Evolutionary conservation across 2,888 invertebrate genomes (phyloP), one percentile per base, ranked within the genome.

Genomic region (Drosophila pseudotakahashii): DNA sequence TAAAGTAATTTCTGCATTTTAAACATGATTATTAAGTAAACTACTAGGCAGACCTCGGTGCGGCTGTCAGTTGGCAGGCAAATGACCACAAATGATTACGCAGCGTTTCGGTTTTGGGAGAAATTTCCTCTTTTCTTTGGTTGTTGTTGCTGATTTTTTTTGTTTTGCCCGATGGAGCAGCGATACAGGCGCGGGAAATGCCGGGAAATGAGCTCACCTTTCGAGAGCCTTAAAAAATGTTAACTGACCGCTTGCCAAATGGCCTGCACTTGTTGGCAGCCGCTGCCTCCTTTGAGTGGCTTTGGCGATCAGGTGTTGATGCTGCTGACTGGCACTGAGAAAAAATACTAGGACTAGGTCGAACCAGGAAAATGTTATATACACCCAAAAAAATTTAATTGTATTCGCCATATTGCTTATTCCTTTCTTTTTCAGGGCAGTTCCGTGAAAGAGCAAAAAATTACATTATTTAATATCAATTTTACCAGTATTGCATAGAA

Each of bases 221-320:
- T 68, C 64, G 62, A 73, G 58, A 60, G 61, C 48, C 61, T 73
- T 60, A 66, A 76, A 76, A 73, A 63, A 55, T 58, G 58, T 45
- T 68, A 55, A 57, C 59, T 72, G 67, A 61, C 50, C 66, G 48
- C 63, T 52, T 48, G 45, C 48, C 63, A 62, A 66, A 68, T 64
- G 74, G 72, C 53, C 66, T 77, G 87, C 81, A 80, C 78, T 82
- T 81, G 81, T 76, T 80, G 82, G 82, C 52, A 73, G 75, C 87
- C 73, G 67, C 34, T 86, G 78, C 75, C 76, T 82, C 74, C 77
- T 72, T 75, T 77, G 75, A 80, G 48, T 81, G 75, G 88, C 76
- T 89, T 84, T 81, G 86, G 77, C 85, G 87, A 91, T 90, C 91
- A 91, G 90, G 91, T 91, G 91, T 91, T 91, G 90, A 91, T 89